phyloP scores from a whole-genome alignment of 2,797 vertebrate species.

The Phylloscopus collybita region DNA sequence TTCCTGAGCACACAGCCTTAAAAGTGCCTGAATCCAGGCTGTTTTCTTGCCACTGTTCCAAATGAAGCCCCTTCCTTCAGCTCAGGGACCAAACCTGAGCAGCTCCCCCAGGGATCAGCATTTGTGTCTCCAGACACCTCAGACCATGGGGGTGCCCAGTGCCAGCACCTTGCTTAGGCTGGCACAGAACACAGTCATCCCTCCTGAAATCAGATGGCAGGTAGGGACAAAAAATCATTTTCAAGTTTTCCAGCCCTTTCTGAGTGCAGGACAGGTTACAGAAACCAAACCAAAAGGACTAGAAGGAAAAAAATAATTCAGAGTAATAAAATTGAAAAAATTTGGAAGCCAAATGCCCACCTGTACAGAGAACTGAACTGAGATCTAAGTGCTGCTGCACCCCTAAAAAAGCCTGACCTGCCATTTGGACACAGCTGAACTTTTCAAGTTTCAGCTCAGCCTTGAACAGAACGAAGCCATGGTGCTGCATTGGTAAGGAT shows the following conservation, averaged over 20 bases:
- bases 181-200: background rate
- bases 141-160: background rate
- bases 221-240: background rate
- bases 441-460: constrained; percentile 20
- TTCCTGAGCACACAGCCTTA: background rate
- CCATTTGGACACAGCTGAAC: background rate
- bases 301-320: background rate
- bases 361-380: background rate
- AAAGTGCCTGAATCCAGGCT: background rate
- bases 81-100: background rate
- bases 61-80: background rate
- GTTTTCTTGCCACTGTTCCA: background rate
- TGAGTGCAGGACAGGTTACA: background rate
- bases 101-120: background rate
- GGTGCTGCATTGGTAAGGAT: background rate
- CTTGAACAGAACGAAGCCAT: background rate
- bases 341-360: background rate
- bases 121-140: background rate
- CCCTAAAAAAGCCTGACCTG: background rate
- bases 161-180: background rate
- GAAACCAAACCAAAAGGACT: background rate
- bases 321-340: background rate
- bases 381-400: background rate
- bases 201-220: background rate
- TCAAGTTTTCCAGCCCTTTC: background rate